Percentiles rank a stretch among this genome's conserved stretches.
Evolutionary conservation across 2,113 vertebrate genomes (phyloP).

Genomic region (Euleptes europaea): DNA sequence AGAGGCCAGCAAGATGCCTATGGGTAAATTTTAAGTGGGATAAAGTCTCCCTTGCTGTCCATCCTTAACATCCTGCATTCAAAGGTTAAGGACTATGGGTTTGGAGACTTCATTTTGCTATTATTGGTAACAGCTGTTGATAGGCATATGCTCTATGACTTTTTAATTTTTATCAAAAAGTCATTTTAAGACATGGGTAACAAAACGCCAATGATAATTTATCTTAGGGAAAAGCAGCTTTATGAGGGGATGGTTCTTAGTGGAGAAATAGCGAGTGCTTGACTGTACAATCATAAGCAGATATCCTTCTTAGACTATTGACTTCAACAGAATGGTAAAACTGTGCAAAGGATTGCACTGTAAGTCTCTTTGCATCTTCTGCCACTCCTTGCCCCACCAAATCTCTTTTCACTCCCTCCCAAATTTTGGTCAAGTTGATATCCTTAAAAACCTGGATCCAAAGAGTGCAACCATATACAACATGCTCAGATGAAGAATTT

Average conservation of each 20-base stretch:
- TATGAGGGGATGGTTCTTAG: neutral
- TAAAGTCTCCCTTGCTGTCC: neutral
- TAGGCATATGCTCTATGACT: neutral
- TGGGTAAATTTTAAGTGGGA: neutral
- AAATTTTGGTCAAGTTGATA: neutral
- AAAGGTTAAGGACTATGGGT: neutral
- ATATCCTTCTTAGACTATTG: no score
- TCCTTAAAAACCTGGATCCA: neutral
- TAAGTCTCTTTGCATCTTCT: no score
- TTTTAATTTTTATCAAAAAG: neutral
- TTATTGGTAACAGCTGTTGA: neutral
- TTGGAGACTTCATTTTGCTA: neutral
- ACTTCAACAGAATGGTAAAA: no score
- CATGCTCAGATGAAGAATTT: neutral
- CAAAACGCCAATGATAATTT: neutral
- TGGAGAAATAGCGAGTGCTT: neutral
- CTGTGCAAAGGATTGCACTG: no score
- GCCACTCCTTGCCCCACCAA: neutral
- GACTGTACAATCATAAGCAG: no score
- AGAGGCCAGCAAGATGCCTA: neutral
- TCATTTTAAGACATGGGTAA: neutral
- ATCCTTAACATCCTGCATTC: neutral
- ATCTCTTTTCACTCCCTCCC: neutral
- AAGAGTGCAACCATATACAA: neutral
- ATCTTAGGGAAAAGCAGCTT: neutral